Evolutionary conservation across 2,888 invertebrate species (phyloP), one percentile per base, ranked within the genome.

Genomic region (Rhamphomyia laevipes): DNA sequence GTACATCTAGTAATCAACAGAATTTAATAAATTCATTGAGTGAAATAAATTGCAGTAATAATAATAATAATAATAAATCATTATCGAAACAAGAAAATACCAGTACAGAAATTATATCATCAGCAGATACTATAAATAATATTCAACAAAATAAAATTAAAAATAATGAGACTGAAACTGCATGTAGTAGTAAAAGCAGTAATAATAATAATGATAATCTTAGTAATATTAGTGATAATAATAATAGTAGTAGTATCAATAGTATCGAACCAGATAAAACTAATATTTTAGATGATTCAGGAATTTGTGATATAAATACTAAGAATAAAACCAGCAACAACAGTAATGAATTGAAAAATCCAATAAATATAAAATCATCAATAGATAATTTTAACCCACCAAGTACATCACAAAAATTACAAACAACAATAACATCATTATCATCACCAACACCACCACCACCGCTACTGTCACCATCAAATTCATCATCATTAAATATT

Each of bases 241-340:
- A 60, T 57, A 55, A 53, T 47, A 53, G 51, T 45, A 40, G 44
- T 44, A 51, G 46, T 47, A 52, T 50, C 49, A 49, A 50, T 52
- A 53, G 52, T 55, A 52, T 45, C 16, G 30, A 43, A 40, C 64
- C 17, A 66, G 58, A 4, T 61, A 27, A 27, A 27, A 27, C 23
- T 7, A 27, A 6, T 27, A 27, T 7, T 27, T 27, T 27, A 27
- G 23, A 27, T 7, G 23, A 27, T 27, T 27, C 23, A 27, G 35
- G n/a, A 35, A 35, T 33, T 60, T 67, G 68, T 68, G 67, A 68
- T 67, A 67, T 65, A 61, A 61, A 60, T 57, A 55, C 59, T 58
- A 60, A 59, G 59, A 54, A 53, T 47, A 53, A 52, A 45, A 40
- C 33, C 44, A 51, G 43, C 48, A 51, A 51, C 50, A 49, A 49